A percentile compares a stretch with the other conserved stretches of the same genome.
These are phyloP conservation scores for Wasmannia auropunctata DNA, from an alignment of 1,140 invertebrate genomes.

Conservation along the genomic window DNA sequence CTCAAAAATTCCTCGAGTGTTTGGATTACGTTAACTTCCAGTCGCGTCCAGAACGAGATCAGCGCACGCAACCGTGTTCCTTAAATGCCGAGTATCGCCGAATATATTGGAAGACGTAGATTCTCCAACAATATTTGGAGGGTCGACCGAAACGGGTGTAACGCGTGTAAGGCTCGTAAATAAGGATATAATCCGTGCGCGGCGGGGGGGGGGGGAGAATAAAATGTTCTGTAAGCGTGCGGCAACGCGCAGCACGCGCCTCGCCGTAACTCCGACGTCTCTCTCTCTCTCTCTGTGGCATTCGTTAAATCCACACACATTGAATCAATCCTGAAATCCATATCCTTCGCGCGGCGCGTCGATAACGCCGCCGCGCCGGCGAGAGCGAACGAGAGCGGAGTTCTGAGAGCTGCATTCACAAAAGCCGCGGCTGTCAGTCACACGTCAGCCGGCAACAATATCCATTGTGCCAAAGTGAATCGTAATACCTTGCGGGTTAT, in stretches of 20 bases:
- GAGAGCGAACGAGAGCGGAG: constrained; percentile 54
- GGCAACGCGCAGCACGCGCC: not conserved
- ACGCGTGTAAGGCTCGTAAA: constrained; percentile 1
- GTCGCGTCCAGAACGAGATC: not conserved
- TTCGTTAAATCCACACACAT: constrained; percentile 60
- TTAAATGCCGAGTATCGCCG: not conserved
- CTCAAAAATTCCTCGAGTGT: not conserved
- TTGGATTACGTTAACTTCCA: not conserved
- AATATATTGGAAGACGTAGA: not conserved
- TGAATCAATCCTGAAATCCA: constrained; percentile 67
- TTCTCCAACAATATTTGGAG: not conserved
- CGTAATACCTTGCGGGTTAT: constrained; percentile 73
- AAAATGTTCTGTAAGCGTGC: constrained; percentile 23
- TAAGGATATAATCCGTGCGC: not conserved
- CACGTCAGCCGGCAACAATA: constrained; percentile 72
- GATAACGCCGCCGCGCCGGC: constrained; percentile 55
- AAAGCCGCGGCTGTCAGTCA: constrained; percentile 74
- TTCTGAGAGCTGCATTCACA: constrained; percentile 67
- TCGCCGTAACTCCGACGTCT: not conserved
- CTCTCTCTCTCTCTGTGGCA: too few species aligned
- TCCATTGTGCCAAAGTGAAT: constrained; percentile 73
- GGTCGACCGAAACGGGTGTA: not conserved
- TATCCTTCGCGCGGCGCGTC: constrained; percentile 60
- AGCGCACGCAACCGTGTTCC: not conserved
- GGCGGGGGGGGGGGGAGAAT: too few species aligned